These are phyloP conservation scores for Hafferia zeledoni DNA, from an alignment of 2,797 vertebrate genomes.

Conservation along the genomic window DNA sequence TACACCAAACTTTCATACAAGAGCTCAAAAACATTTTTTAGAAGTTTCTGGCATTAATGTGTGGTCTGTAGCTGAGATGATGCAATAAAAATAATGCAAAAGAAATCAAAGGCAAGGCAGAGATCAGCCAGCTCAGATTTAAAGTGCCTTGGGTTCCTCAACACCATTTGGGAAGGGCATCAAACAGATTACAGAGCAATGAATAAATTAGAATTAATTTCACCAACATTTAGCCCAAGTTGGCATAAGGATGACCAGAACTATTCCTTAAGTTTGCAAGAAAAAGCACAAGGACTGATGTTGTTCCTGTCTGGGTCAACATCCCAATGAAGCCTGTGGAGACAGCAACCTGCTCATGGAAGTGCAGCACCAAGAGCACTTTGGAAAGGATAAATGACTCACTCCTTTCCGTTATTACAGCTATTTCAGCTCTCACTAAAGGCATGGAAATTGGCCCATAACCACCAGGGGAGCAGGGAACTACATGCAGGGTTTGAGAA, in stretches of 20 bases:
- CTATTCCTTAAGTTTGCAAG: background rate
- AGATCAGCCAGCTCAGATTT: background rate
- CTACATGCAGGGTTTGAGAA: background rate
- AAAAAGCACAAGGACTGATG: background rate
- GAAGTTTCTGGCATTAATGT: background rate
- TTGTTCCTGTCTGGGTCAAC: background rate
- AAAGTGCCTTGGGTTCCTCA: background rate
- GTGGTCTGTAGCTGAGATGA: background rate
- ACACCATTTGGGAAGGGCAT: background rate
- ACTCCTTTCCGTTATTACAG: background rate
- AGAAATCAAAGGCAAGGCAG: background rate
- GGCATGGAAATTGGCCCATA: background rate
- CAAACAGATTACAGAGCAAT: background rate
- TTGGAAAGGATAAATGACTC: background rate
- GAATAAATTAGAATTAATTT: background rate
- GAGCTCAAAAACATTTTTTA: background rate
- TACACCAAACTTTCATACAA: background rate
- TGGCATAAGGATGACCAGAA: background rate
- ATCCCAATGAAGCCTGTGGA: background rate
- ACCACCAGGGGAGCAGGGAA: background rate
- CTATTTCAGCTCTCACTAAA: background rate
- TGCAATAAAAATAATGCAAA: background rate
- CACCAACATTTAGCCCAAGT: background rate
- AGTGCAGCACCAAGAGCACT: background rate
- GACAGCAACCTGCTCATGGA: background rate